These are phyloP conservation scores for Sapayoa aenigma DNA, from an alignment of 2,113 vertebrate genomes.

Conservation along the genomic window DNA sequence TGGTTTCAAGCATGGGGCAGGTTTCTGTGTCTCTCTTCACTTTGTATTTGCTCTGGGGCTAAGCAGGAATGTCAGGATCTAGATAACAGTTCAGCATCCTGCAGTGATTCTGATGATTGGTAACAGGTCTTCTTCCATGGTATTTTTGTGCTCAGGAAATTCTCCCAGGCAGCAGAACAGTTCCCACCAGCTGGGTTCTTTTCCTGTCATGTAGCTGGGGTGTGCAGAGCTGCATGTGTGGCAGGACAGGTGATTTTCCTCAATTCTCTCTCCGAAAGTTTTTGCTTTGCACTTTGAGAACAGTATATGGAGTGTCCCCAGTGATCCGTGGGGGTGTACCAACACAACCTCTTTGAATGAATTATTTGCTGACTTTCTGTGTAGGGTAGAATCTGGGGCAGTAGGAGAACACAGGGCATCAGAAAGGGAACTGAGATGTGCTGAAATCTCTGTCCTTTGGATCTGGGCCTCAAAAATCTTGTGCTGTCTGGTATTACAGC, in stretches of 20 bases:
- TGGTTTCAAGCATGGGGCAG: neutral
- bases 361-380: neutral
- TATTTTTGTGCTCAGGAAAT: neutral
- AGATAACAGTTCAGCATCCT: neutral
- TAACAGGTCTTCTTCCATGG: neutral
- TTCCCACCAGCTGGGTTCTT: neutral
- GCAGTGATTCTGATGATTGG: neutral
- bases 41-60: neutral
- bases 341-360: fast-evolving
- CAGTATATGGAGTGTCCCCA: neutral
- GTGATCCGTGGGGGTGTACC: fast-evolving
- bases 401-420: fast-evolving
- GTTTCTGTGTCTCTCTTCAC: fast-evolving
- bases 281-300: neutral
- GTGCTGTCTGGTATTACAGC: neutral
- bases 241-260: neutral
- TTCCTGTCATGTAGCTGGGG: fast-evolving
- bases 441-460: neutral
- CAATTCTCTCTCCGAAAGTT: fast-evolving
- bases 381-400: neutral
- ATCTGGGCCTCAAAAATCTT: neutral
- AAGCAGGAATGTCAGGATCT: fast-evolving
- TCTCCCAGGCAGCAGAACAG: neutral
- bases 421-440: neutral
- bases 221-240: fast-evolving